phyloP scores from a whole-genome alignment of 1,140 invertebrate species.

The Pseudomyrmex sp. region DNA sequence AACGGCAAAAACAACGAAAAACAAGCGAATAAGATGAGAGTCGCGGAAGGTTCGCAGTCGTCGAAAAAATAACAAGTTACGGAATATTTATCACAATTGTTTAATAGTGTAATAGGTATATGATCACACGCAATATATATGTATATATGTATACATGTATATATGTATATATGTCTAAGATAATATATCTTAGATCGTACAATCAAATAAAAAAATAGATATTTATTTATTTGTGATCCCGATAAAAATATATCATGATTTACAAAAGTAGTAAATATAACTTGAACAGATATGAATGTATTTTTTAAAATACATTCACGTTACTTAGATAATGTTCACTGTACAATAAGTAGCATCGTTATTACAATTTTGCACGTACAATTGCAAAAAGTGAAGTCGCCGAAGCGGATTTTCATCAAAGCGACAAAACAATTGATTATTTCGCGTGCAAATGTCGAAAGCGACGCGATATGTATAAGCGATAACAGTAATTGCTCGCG shows the following conservation, averaged over 20 bases:
- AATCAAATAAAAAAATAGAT: not conserved
- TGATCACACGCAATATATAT: no score
- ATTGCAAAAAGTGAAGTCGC: not conserved
- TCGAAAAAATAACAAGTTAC: no score
- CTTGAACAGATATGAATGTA: not conserved
- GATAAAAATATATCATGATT: not conserved
- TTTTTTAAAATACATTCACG: no score
- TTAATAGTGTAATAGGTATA: no score
- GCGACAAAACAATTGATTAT: slow-evolving; percentile 42
- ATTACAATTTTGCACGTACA: not conserved
- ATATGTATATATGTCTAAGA: no score
- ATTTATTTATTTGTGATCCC: no score
- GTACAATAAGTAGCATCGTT: not conserved
- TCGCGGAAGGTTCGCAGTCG: no score
- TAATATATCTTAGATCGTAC: not conserved
- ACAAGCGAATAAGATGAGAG: no score
- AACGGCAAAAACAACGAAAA: no score
- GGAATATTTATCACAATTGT: no score
- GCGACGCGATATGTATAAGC: slow-evolving; percentile 16
- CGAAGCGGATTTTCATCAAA: slow-evolving; percentile 20
- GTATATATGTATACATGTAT: no score
- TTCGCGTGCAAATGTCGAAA: slow-evolving; percentile 32
- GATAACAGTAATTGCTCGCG: slow-evolving; percentile 57
- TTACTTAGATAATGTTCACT: not conserved
- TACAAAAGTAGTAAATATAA: not conserved